phyloP scores from a whole-genome alignment of 2,888 invertebrate genomes.

The Eristalis pertinax region DNA sequence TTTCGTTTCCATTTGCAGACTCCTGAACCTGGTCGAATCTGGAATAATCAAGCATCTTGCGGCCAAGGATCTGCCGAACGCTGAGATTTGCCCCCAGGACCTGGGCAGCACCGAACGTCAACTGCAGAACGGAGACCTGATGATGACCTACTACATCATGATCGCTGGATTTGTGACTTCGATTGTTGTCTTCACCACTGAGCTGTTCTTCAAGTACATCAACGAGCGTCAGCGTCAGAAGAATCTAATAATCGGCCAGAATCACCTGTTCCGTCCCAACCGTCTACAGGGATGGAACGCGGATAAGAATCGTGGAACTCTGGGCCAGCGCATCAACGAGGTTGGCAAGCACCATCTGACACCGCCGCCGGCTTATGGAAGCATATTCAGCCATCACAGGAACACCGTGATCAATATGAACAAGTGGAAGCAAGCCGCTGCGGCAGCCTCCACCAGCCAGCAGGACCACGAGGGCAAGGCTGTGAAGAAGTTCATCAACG shows the following conservation, averaged over 20 bases:
- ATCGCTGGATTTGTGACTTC: slow-evolving; percentile 86
- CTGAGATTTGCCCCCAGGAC: slow-evolving; percentile 91
- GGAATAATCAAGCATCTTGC: slow-evolving; percentile 88
- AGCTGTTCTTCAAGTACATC: slow-evolving; percentile 82
- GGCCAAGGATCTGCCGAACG: slow-evolving; percentile 85
- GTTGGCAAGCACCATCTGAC: slow-evolving; percentile 75
- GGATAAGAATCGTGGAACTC: slow-evolving; percentile 76
- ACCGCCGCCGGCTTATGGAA: slow-evolving; percentile 87
- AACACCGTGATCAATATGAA: slow-evolving; percentile 42
- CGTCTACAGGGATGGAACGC: slow-evolving; percentile 66
- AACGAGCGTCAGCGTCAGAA: slow-evolving; percentile 75
- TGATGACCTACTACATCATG: slow-evolving; percentile 91
- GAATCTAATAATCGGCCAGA: slow-evolving; percentile 40
- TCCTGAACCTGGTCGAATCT: slow-evolving; percentile 87
- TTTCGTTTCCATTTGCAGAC: slow-evolving; percentile 82
- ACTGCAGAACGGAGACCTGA: slow-evolving; percentile 88
- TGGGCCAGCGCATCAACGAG: slow-evolving; percentile 78
- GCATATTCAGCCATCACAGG: slow-evolving; percentile 76
- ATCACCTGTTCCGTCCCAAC: slow-evolving; percentile 17
- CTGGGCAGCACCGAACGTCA: slow-evolving; percentile 90
- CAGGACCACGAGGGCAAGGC: slow-evolving; percentile 74
- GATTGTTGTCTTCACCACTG: slow-evolving; percentile 85
- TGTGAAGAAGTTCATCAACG: slow-evolving; percentile 86
- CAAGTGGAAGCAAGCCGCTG: slow-evolving; percentile 56
- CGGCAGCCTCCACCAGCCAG: not conserved